Evolutionary conservation across 2,113 vertebrate genomes (phyloP).

Genomic region (Lutjanus erythropterus): DNA sequence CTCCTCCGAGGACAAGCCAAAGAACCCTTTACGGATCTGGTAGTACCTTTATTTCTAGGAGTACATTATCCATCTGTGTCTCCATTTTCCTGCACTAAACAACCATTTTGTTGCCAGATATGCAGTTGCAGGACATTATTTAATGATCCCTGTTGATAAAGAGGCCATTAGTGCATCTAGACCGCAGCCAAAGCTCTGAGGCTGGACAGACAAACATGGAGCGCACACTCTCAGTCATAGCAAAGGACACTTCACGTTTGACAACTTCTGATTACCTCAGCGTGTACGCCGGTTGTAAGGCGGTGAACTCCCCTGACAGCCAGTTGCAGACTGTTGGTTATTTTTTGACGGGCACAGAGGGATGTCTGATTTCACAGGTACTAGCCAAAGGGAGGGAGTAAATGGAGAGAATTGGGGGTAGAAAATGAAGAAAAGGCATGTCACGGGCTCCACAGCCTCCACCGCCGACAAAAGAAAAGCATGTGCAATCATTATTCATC

Average conservation of each 20-base stretch:
- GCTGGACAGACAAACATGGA: conserved; percentile 14
- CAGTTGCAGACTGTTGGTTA: conserved; percentile 52
- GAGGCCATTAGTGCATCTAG: conserved; percentile 61
- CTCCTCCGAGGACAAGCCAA: too few relatives aligned
- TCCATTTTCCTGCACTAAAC: conserved; percentile 66
- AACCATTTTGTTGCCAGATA: conserved; percentile 56
- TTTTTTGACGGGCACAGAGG: conserved; percentile 68
- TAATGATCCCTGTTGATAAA: conserved; percentile 62
- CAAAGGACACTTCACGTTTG: conserved; percentile 70
- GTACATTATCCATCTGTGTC: conserved; percentile 48
- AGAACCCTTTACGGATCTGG: too few relatives aligned
- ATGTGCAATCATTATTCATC: conserved; percentile 67
- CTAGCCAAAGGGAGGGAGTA: conserved; percentile 43
- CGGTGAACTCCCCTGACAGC: conserved; percentile 59
- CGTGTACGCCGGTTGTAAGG: conserved; percentile 50
- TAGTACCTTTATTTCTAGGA: too few relatives aligned
- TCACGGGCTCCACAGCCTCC: conserved; percentile 34
- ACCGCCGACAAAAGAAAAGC: conserved; percentile 51
- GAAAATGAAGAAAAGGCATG: conserved; percentile 43
- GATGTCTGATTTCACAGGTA: conserved; percentile 73
- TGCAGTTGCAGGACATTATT: conserved; percentile 51
- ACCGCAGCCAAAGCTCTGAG: conserved; percentile 24
- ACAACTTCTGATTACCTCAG: conserved; percentile 79
- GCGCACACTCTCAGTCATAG: conserved; percentile 24
- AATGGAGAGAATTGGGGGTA: conserved; percentile 31